Conservation (phyloP, 2,113 vertebrate genomes). For the Rhineura floridana region DNA sequence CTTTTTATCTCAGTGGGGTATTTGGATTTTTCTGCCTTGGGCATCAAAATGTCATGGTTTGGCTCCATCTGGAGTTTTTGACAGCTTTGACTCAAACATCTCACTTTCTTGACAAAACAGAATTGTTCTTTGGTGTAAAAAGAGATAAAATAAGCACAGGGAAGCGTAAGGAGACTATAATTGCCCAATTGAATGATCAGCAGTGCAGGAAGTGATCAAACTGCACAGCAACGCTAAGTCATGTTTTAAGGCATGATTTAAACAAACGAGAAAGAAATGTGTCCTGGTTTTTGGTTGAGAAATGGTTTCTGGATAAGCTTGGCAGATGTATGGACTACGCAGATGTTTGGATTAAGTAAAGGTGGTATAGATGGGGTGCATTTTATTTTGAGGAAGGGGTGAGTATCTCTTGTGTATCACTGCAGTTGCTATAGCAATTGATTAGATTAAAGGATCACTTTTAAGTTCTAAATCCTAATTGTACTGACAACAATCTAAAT, state of each 20-base stretch:
- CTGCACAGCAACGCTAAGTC: background rate
- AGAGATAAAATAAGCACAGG: background rate
- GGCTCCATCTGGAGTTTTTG: background rate
- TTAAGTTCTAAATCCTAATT: conserved; percentile 74
- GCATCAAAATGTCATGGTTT: background rate
- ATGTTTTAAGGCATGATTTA: background rate
- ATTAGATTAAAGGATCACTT: conserved; percentile 58
- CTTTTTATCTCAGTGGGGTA: background rate
- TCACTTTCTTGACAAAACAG: background rate
- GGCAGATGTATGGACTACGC: background rate
- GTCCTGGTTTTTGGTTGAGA: background rate
- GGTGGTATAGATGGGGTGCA: background rate
- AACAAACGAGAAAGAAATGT: background rate
- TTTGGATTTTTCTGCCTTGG: background rate
- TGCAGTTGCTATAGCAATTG: conserved; percentile 71
- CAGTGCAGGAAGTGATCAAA: background rate
- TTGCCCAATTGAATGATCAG: background rate
- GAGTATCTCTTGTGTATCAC: conserved; percentile 59
- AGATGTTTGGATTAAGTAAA: conserved; percentile 21
- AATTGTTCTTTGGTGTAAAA: background rate
- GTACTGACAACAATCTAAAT: conserved; percentile 72
- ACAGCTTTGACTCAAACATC: background rate
- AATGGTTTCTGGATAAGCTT: background rate
- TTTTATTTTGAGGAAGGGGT: conserved; percentile 7
- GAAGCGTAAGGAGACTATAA: background rate